Conservation (phyloP, 2,888 invertebrate genomes). For the Drosophila birchii region DNA sequence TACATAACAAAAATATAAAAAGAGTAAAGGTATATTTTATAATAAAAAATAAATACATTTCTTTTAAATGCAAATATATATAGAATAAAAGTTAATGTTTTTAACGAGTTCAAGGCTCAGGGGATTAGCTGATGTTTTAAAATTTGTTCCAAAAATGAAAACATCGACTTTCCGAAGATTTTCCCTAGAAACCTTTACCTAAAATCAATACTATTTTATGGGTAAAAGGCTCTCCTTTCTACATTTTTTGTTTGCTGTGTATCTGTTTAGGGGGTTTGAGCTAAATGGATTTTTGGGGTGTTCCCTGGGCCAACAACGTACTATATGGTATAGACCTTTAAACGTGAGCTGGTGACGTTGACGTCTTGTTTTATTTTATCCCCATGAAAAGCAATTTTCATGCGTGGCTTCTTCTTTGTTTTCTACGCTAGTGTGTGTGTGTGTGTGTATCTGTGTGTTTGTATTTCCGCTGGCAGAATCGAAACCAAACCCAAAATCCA, state of each 20-base stretch:
- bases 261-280: slow-evolving; percentile 42
- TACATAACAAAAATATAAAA: not conserved
- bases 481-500: slow-evolving; percentile 55
- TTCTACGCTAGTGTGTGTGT: slow-evolving; percentile 7
- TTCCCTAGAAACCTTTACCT: too few relatives aligned
- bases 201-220: too few relatives aligned
- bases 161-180: too few relatives aligned
- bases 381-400: slow-evolving; percentile 77
- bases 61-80: not conserved
- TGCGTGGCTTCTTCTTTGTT: slow-evolving; percentile 78
- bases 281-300: slow-evolving; percentile 32
- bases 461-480: slow-evolving; percentile 67
- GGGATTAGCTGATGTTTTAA: too few relatives aligned
- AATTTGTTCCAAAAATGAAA: too few relatives aligned
- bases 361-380: slow-evolving; percentile 64
- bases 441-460: slow-evolving; percentile 51
- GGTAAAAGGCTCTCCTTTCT: too few relatives aligned
- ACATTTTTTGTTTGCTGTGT: not conserved
- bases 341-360: slow-evolving; percentile 64
- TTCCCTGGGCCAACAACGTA: slow-evolving; percentile 15
- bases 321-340: slow-evolving; percentile 7
- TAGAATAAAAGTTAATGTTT: not conserved
- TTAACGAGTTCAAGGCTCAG: not conserved
- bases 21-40: not conserved
- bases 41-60: not conserved